Percentiles rank a stretch among this genome's conserved stretches.
Conservation (phyloP, 2,113 vertebrate genomes). For the Puma concolor region DNA sequence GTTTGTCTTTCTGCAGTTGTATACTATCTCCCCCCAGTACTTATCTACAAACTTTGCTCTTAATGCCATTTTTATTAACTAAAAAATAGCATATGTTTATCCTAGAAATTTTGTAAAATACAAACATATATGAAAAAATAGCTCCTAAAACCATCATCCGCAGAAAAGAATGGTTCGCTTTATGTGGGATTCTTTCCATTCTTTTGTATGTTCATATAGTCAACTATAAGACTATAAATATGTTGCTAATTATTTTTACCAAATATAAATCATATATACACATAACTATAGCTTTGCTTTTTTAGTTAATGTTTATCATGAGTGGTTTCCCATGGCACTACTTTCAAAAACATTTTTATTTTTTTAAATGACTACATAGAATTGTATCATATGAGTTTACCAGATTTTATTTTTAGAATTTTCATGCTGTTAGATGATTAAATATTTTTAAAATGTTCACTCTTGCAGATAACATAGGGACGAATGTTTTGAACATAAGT, state of each 20-base stretch:
- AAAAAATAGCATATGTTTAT: constrained; percentile 38
- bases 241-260: constrained; percentile 7
- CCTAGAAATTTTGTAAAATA: constrained; percentile 39
- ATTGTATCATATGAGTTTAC: background rate
- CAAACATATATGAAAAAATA: constrained; percentile 5
- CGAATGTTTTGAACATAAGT: constrained; percentile 6
- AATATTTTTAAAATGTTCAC: constrained; percentile 27
- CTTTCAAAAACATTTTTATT: constrained; percentile 28
- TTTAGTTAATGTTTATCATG: constrained; percentile 6
- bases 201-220: background rate
- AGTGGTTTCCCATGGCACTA: background rate
- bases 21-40: constrained; percentile 9
- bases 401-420: constrained; percentile 6
- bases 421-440: background rate
- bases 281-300: background rate
- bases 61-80: constrained; percentile 21
- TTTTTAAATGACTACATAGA: background rate
- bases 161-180: constrained; percentile 31
- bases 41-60: background rate
- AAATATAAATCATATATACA: background rate
- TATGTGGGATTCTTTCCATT: background rate
- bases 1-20: constrained; percentile 38
- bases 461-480: background rate
- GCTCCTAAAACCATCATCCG: background rate
- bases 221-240: background rate